These are phyloP conservation scores for Acanthopagrus latus DNA, from an alignment of 2,797 vertebrate species.

Conservation along the genomic window DNA sequence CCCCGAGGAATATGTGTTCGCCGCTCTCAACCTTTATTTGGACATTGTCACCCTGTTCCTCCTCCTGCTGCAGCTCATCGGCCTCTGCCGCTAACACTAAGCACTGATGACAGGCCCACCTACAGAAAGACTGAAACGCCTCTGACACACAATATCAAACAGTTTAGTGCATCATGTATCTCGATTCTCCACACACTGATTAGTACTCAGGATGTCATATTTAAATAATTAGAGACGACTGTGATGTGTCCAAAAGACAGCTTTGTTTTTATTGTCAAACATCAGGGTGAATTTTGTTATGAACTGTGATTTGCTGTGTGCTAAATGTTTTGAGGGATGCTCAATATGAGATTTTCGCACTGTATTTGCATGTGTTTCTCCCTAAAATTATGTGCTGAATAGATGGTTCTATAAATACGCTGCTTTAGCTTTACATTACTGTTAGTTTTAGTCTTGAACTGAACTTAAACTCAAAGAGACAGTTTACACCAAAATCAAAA, in stretches of 20 bases:
- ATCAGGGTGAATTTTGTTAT: not conserved
- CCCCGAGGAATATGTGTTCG: conserved; percentile 90
- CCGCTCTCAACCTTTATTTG: conserved; percentile 89
- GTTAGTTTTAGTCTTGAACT: too few relatives aligned
- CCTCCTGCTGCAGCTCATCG: conserved; percentile 85
- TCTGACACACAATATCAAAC: not conserved
- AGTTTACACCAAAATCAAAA: too few relatives aligned
- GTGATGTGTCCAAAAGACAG: not conserved
- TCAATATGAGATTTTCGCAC: not conserved
- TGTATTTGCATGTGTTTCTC: not conserved
- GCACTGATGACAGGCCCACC: not conserved
- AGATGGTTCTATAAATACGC: not conserved
- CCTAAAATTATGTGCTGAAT: not conserved
- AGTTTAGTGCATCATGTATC: not conserved
- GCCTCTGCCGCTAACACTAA: conserved; percentile 71
- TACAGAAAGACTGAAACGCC: not conserved
- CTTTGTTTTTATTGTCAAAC: not conserved
- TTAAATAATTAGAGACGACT: not conserved
- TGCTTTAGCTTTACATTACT: not conserved
- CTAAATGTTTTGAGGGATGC: not conserved
- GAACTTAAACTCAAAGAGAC: too few relatives aligned
- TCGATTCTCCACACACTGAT: not conserved
- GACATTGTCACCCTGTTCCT: conserved; percentile 87
- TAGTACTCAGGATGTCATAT: not conserved
- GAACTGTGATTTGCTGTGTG: not conserved